Evolutionary conservation across 2,888 invertebrate species (phyloP).

Genomic region (Bombyx huttoni): DNA sequence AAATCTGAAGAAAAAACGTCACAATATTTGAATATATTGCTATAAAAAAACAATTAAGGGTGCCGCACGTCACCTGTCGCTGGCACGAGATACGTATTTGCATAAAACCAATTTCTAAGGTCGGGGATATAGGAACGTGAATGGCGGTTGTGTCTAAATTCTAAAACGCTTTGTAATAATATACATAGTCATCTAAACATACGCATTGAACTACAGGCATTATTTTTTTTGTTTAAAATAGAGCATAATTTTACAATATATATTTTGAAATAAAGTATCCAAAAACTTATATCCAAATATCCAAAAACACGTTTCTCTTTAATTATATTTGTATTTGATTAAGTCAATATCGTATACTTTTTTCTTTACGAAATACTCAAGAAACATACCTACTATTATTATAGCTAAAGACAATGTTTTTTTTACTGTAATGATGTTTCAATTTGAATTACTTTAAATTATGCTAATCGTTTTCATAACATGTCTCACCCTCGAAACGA

Average conservation of each 20-base stretch:
- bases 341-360: too few species aligned
- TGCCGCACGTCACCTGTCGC: slow-evolving; percentile 68
- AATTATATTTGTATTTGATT: too few species aligned
- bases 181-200: background rate
- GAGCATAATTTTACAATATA: too few species aligned
- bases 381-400: too few species aligned
- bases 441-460: slow-evolving; percentile 1
- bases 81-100: slow-evolving; percentile 65
- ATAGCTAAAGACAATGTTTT: too few species aligned
- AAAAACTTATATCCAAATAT: too few species aligned
- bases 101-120: slow-evolving; percentile 56
- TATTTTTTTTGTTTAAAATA: too few species aligned
- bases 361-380: too few species aligned
- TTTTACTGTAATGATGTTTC: too few species aligned
- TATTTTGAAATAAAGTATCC: too few species aligned
- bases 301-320: too few species aligned
- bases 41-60: slow-evolving; percentile 69
- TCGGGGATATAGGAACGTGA: slow-evolving; percentile 19
- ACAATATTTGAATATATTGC: slow-evolving; percentile 68
- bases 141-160: slow-evolving; percentile 8
- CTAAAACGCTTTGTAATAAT: background rate
- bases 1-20: slow-evolving; percentile 55
- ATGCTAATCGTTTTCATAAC: background rate
- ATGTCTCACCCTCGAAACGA: slow-evolving; percentile 13
- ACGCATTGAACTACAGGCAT: background rate